Base-by-base conservation (phyloP, 2,113 vertebrate species). In the zebrafish (Danio rerio) region DNA sequence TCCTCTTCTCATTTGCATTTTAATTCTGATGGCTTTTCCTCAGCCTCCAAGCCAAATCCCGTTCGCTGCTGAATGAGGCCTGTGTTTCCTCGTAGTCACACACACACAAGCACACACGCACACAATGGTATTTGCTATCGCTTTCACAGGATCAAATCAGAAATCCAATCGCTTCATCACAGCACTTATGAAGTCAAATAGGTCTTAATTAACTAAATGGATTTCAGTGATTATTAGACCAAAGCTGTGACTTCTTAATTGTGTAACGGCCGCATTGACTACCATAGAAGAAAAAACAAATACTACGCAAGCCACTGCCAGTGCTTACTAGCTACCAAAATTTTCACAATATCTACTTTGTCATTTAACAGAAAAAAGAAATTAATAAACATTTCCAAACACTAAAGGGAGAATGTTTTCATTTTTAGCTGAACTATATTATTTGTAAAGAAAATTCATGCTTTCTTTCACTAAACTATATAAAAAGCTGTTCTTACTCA, bases 1-100 rank as follows among this genome's bases (percentile, higher is more conserved):
- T 93, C 93, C 92, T 65, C 63, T 1, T 84, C 90, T 89, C 90
- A 94, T 94, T 93, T 93, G 93, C 93, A 94, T 94, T 91, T 93
- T 89, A 93, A 94, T 93, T 92, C 90, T 89, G 86, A 85, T 20
- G 83, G 82, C 87, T 88, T 91, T 91, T 7, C 88, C 84, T 88
- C 83, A 80, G 87, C 82, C 88, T 88, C 72, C 75, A 87, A 87
- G 83, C 88, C 92, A 93, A 56, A 93, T 92, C 91, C 91, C 86
- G 80, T 78, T 45, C 16, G 86, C 74, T 80, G 56, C 83, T 91
- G 88, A 91, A 93, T 89, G 88, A 87, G 77, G 84, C 83, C 87
- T 87, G 82, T 89, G 88, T 87, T 86, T 86, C 61, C 18, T 12
- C n/a, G 7, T 4, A 5, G 42, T 10, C 18, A 56, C 52, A 74